These are phyloP conservation scores for Crossocerus cetratus DNA, from an alignment of 2,888 invertebrate species.

Conservation along the genomic window DNA sequence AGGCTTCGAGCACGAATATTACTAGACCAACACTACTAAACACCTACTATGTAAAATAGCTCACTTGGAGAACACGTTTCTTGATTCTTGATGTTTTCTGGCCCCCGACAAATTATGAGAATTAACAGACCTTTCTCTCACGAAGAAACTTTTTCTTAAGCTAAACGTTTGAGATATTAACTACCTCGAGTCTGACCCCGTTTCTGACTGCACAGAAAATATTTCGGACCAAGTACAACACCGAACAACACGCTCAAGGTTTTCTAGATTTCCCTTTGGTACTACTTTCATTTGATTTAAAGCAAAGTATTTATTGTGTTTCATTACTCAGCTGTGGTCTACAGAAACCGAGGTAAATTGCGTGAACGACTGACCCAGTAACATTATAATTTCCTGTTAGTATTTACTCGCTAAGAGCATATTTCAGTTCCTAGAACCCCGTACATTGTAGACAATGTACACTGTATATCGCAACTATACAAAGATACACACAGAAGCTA, in stretches of 20 bases:
- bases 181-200: slow-evolving; percentile 9
- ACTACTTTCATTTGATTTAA: slow-evolving; percentile 12
- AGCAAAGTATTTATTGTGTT: slow-evolving; percentile 64
- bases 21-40: too few relatives aligned
- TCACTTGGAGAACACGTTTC: too few relatives aligned
- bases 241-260: too few relatives aligned
- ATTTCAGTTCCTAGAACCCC: too few relatives aligned
- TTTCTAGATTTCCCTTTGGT: neutral
- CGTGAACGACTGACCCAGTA: slow-evolving; percentile 9
- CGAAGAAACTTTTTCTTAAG: neutral
- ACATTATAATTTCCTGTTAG: too few relatives aligned
- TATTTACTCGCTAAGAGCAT: too few relatives aligned
- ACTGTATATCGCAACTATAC: slow-evolving; percentile 5
- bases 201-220: slow-evolving; percentile 13
- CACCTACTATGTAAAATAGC: too few relatives aligned
- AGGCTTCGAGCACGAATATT: too few relatives aligned
- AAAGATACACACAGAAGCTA: slow-evolving; percentile 10
- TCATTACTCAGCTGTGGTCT: slow-evolving; percentile 68
- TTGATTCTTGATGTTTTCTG: too few relatives aligned
- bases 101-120: too few relatives aligned
- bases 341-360: slow-evolving; percentile 71
- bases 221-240: neutral
- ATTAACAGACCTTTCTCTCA: too few relatives aligned
- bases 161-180: neutral
- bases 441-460: too few relatives aligned